These are phyloP conservation scores for Nomada hirtipes DNA, from an alignment of 2,888 invertebrate genomes.

Conservation along the genomic window DNA sequence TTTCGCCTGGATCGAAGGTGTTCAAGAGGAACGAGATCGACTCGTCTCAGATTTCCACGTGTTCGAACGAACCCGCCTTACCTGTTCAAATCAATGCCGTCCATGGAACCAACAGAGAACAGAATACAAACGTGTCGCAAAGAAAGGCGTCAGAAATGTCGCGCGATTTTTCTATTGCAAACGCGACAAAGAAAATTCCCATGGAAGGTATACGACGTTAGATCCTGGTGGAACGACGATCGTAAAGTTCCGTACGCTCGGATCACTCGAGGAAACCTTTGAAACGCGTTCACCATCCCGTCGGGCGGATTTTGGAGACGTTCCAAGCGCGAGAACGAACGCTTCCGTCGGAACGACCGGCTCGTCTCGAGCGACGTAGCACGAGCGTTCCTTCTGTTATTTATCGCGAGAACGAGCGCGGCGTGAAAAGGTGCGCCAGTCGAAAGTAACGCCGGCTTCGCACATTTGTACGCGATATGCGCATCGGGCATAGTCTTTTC, in stretches of 20 bases:
- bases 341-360: not conserved
- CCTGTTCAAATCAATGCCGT: too few relatives aligned
- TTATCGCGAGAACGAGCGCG: not conserved
- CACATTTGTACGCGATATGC: not conserved
- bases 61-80: not conserved
- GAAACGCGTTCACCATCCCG: slow-evolving; percentile 1
- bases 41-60: not conserved
- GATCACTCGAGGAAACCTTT: not conserved
- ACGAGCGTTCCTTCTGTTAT: not conserved
- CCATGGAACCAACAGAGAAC: not conserved
- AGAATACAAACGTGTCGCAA: slow-evolving; percentile 16
- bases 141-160: slow-evolving; percentile 6
- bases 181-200: not conserved
- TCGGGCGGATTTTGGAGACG: slow-evolving; percentile 13
- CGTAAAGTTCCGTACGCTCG: too few relatives aligned
- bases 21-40: slow-evolving; percentile 10
- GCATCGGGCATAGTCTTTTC: too few relatives aligned
- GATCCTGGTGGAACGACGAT: not conserved
- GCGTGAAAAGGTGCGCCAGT: not conserved
- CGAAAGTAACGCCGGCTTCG: not conserved
- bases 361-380: not conserved
- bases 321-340: slow-evolving; percentile 13
- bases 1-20: slow-evolving; percentile 19
- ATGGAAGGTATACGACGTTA: not conserved
- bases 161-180: not conserved